Evolutionary conservation across 2,888 invertebrate species (phyloP).

Genomic region (Mamestra brassicae): DNA sequence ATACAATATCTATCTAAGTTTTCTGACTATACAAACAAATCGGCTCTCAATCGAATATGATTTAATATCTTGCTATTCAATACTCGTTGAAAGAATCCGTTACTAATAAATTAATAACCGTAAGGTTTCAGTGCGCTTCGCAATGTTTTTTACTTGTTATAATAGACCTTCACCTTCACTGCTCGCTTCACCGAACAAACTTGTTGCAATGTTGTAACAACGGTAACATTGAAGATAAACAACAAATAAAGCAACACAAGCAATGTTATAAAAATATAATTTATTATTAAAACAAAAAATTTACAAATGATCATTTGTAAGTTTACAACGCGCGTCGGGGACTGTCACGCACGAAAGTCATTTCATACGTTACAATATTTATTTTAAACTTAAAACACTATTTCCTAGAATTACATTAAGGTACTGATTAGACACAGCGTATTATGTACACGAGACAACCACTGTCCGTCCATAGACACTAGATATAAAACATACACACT

Average conservation of each 20-base stretch:
- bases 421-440: constrained; percentile 86
- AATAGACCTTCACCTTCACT: constrained; percentile 46
- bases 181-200: constrained; percentile 36
- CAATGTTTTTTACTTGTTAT: constrained; percentile 18
- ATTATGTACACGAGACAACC: constrained; percentile 83
- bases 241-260: constrained; percentile 55
- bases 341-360: constrained; percentile 78
- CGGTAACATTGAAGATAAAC: constrained; percentile 5
- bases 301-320: constrained; percentile 84
- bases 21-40: too few relatives aligned
- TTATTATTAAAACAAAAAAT: constrained; percentile 89
- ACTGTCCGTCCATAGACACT: constrained; percentile 75
- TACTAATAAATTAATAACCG: background rate
- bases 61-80: background rate
- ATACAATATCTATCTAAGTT: too few relatives aligned
- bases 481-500: constrained; percentile 68
- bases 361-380: constrained; percentile 70
- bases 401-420: constrained; percentile 81
- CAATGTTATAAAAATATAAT: constrained; percentile 86
- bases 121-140: constrained; percentile 19
- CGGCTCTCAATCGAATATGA: too few relatives aligned
- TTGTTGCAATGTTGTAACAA: background rate
- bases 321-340: constrained; percentile 75
- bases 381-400: constrained; percentile 82
- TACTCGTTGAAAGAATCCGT: background rate